A percentile compares a stretch with the other conserved stretches of the same genome.
Conservation (phyloP, 2,888 invertebrate genomes). For the Cistogaster globosa region DNA sequence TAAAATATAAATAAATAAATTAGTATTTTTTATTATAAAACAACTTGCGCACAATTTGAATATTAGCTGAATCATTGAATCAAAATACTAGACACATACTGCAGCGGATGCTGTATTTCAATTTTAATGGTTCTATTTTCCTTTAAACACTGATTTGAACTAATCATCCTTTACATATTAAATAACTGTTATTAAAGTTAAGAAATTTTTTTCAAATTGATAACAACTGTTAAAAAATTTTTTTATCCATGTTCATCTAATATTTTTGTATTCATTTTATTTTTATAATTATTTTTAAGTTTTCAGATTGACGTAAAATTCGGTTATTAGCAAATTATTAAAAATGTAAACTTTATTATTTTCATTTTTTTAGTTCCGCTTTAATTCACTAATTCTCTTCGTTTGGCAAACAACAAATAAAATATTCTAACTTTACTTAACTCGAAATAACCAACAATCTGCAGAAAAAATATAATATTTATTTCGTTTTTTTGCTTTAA, state of each 20-base stretch:
- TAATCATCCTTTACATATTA: background rate
- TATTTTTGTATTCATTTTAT: background rate
- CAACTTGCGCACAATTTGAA: constrained; percentile 65
- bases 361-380: constrained; percentile 73
- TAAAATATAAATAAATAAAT: constrained; percentile 42
- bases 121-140: constrained; percentile 36
- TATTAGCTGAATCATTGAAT: constrained; percentile 56
- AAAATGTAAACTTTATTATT: constrained; percentile 6
- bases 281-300: background rate
- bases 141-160: constrained; percentile 34
- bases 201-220: background rate
- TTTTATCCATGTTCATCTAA: background rate
- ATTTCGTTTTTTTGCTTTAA: constrained; percentile 45
- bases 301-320: constrained; percentile 45
- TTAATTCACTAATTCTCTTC: constrained; percentile 78
- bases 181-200: background rate
- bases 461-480: constrained; percentile 60
- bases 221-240: background rate
- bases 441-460: constrained; percentile 76
- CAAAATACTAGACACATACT: constrained; percentile 54
- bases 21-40: constrained; percentile 44
- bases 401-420: constrained; percentile 77
- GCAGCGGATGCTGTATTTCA: constrained; percentile 64
- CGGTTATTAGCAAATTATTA: constrained; percentile 22
- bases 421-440: constrained; percentile 81